phyloP scores from a whole-genome alignment of 2,888 invertebrate genomes.

The Timema podura region DNA sequence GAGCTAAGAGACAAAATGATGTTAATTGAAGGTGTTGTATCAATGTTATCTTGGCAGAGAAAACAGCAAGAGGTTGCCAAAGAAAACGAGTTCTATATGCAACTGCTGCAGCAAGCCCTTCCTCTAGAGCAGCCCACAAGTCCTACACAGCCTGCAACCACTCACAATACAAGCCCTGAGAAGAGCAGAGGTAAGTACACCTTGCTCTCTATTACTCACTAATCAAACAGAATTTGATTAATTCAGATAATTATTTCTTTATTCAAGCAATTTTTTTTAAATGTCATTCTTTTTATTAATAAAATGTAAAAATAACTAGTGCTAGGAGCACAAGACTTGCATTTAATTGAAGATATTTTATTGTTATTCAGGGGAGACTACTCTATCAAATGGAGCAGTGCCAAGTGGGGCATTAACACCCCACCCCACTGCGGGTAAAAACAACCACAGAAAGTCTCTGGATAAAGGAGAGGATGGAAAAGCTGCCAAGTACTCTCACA shows the following conservation, averaged over 20 bases:
- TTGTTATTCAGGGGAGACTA: constrained; percentile 22
- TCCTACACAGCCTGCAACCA: constrained; percentile 39
- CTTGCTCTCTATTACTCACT: no score
- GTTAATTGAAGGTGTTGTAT: no score
- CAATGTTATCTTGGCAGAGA: no score
- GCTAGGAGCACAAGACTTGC: no score
- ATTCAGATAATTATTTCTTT: no score
- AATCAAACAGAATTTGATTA: no score
- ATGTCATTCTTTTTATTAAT: no score
- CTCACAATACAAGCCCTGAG: constrained; percentile 48
- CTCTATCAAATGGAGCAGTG: constrained; percentile 27
- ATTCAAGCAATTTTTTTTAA: no score
- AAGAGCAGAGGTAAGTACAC: constrained; percentile 47
- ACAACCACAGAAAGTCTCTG: constrained; percentile 53
- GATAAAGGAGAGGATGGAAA: constrained; percentile 47
- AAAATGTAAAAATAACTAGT: no score
- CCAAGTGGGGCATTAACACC: constrained; percentile 18
- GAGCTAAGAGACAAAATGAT: no score
- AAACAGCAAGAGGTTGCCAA: constrained; percentile 90
- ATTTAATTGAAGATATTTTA: no score
- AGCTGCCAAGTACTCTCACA: constrained; percentile 46
- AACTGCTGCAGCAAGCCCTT: constrained; percentile 85
- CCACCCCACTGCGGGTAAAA: constrained; percentile 40
- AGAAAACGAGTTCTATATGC: constrained; percentile 93
- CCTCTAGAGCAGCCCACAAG: constrained; percentile 57